Evolutionary conservation across 2,888 invertebrate species (phyloP), one percentile per base, ranked within the genome.

Genomic region (Thymelicus sylvestris): DNA sequence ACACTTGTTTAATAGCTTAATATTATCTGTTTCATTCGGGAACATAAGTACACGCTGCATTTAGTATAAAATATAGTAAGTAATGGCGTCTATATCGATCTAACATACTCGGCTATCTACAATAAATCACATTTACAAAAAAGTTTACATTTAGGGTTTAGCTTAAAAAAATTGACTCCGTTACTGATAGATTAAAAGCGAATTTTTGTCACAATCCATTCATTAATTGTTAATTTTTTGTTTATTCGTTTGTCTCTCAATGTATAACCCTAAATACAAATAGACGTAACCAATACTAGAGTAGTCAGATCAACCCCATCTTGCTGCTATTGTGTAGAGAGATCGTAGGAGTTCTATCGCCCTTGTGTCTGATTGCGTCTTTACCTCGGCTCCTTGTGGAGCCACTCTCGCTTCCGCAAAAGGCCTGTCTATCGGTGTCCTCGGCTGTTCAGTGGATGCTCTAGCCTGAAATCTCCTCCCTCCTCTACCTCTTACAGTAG

Each of bases 291-390:
- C 66, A 64, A 63, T 44, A 48, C 48, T 19, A 41, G 15, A 47
- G 55, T 57, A 64, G 44, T 72, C 69, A 69, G 74, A 74, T 90
- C 88, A 94, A 79, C 97, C 97, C 95, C 97, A 97, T 90, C 96
- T 96, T 24, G 97, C 97, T 71, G 97, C 97, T 85, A 98, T 96
- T 74, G 97, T 96, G 89, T 97, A 98, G 71, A 98, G 93, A 75
- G 97, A 97, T 90, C 97, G 96, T 83, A 98, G 95, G 78, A 98
- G 92, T 88, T 97, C 97, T 79, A 98, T 91, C 13, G 97, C 97
- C 86, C 97, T 95, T 31, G 96, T 95, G 81, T 97, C 97, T 13
- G 97, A 95, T 67, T 95, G 89, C 38, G 86, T 85, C 81, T 94
- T 94, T 13, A 55, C 7, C 2, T 83, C 73, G n/a, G 90, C 89